Percentiles rank a stretch among this genome's conserved stretches.
phyloP scores from a whole-genome alignment of 2,797 vertebrate species.

The Pempheris klunzingeri region DNA sequence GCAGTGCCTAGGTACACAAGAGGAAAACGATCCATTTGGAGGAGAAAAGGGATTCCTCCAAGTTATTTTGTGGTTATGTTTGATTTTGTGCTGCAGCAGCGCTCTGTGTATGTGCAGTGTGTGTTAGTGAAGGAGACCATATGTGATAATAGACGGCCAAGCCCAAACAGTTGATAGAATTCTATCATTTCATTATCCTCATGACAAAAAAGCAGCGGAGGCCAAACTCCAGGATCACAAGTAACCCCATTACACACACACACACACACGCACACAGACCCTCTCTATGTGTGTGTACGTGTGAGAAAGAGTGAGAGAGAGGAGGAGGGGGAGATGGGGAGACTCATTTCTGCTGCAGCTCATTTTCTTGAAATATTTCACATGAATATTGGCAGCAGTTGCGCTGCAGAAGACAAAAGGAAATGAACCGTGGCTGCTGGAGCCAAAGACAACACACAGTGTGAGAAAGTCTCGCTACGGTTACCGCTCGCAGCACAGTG shows the following conservation, averaged over 20 bases:
- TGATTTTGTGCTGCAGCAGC: slow-evolving; percentile 40
- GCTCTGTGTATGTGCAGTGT: slow-evolving; percentile 22
- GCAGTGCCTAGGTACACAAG: slow-evolving; percentile 34
- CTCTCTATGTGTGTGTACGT: background rate
- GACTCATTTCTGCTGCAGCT: slow-evolving; percentile 73
- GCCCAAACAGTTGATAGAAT: slow-evolving; percentile 45
- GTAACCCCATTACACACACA: slow-evolving; percentile 24
- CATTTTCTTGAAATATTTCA: slow-evolving; percentile 84
- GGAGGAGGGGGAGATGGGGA: slow-evolving; percentile 12
- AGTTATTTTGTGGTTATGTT: slow-evolving; percentile 66
- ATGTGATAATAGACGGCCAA: slow-evolving; percentile 44
- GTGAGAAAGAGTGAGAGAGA: slow-evolving; percentile 16
- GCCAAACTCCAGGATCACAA: slow-evolving; percentile 34
- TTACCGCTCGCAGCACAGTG: slow-evolving; percentile 71
- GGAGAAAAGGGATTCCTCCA: slow-evolving; percentile 52
- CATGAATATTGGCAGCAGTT: slow-evolving; percentile 84
- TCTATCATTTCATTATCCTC: slow-evolving; percentile 54
- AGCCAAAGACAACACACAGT: slow-evolving; percentile 89
- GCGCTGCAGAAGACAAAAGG: slow-evolving; percentile 86
- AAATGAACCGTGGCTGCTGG: slow-evolving; percentile 80
- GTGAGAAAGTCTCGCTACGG: slow-evolving; percentile 86
- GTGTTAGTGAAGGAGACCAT: slow-evolving; percentile 30
- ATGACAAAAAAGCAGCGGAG: slow-evolving; percentile 2
- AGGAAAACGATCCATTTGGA: slow-evolving; percentile 60
- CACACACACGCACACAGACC: background rate